Evolutionary conservation across 2,113 vertebrate species (phyloP).

Genomic region (Daboia siamensis): DNA sequence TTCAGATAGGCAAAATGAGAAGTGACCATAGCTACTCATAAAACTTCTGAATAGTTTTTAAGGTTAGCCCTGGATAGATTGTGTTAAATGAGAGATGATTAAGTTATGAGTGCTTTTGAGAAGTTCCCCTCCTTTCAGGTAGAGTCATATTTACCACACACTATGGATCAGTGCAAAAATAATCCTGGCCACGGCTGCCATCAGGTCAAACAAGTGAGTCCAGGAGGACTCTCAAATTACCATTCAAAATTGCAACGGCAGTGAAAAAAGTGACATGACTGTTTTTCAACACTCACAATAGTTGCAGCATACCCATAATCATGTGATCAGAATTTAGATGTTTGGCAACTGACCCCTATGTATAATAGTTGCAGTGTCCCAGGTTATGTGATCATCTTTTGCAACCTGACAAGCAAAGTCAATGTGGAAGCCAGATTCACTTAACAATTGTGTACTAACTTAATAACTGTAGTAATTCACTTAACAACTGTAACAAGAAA

Average conservation of each 20-base stretch:
- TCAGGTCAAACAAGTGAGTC: background rate
- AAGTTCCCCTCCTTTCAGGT: background rate
- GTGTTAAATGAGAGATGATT: background rate
- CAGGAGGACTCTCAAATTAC: background rate
- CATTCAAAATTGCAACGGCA: background rate
- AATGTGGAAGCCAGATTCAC: background rate
- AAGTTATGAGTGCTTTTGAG: background rate
- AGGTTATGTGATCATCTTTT: background rate
- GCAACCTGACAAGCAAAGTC: too few species aligned
- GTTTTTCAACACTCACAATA: background rate
- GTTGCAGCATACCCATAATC: background rate
- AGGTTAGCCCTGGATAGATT: background rate
- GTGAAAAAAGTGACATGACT: background rate
- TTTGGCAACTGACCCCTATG: background rate
- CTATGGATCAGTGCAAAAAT: background rate
- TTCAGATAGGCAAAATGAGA: background rate
- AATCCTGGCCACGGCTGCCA: background rate
- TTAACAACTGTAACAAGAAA: too few species aligned
- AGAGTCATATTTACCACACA: background rate
- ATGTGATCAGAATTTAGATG: background rate
- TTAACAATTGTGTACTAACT: background rate
- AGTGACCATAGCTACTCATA: background rate
- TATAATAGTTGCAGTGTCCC: background rate
- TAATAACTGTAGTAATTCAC: too few species aligned
- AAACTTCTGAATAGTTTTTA: background rate